Conservation (phyloP, 2,888 invertebrate species). For the Coelogynopora nodosa region DNA sequence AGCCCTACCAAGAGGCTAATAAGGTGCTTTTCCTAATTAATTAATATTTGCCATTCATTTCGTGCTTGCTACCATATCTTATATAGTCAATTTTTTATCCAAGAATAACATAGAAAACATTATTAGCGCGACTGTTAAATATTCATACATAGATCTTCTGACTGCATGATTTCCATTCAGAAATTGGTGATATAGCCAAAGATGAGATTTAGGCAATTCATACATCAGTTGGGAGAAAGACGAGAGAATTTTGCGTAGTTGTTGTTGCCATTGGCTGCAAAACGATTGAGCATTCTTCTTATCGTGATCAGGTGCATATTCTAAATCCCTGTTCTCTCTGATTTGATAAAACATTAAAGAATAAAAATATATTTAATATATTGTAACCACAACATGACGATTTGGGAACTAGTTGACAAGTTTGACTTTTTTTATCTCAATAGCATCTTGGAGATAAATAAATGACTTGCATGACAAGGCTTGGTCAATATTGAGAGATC, state of each 20-base stretch:
- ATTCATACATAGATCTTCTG: background rate
- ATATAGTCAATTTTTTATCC: too few relatives aligned
- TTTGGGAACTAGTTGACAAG: conserved; percentile 11
- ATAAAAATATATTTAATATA: conserved; percentile 15
- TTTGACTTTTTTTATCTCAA: background rate
- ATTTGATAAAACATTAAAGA: background rate
- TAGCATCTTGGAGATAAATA: conserved; percentile 12
- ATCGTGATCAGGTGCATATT: background rate
- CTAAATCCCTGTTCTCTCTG: conserved; percentile 1
- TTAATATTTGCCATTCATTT: too few relatives aligned
- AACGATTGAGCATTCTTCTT: background rate
- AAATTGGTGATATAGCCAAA: background rate
- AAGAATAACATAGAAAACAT: too few relatives aligned
- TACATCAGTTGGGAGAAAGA: background rate
- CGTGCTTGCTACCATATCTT: too few relatives aligned
- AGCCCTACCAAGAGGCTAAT: too few relatives aligned
- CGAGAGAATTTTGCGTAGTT: background rate
- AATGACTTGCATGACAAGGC: background rate
- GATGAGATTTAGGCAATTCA: background rate
- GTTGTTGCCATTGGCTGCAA: background rate
- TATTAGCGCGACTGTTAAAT: too few relatives aligned
- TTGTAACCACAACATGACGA: background rate
- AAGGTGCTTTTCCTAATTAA: too few relatives aligned
- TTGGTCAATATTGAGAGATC: conserved; percentile 13
- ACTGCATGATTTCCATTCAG: background rate